phyloP scores from a whole-genome alignment of 2,797 vertebrate genomes.

The Brotula barbata region DNA sequence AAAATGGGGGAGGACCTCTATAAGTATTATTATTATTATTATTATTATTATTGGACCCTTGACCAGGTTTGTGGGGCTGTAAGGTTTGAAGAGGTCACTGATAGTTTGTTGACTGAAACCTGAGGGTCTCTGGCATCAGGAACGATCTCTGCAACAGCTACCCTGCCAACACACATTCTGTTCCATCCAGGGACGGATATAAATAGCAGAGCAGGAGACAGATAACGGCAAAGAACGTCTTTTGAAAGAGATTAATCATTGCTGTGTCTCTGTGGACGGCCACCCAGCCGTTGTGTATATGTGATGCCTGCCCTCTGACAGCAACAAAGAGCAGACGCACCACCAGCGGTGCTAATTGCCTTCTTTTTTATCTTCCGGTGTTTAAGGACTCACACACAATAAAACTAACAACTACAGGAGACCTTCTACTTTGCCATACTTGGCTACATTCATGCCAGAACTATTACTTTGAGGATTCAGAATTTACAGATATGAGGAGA shows the following conservation, averaged over 20 bases:
- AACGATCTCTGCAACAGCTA: not conserved
- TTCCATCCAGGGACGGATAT: constrained; percentile 25
- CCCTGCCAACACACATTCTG: constrained; percentile 7
- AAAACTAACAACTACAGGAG: too few relatives aligned
- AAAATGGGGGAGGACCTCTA: too few relatives aligned
- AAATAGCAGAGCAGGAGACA: constrained; percentile 40
- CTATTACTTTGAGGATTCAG: too few relatives aligned
- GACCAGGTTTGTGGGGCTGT: too few relatives aligned
- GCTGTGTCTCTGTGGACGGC: constrained; percentile 7
- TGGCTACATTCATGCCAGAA: too few relatives aligned
- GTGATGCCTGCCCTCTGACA: constrained; percentile 12
- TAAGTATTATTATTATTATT: too few relatives aligned
- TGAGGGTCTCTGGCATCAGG: constrained; percentile 22
- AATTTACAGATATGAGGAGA: too few relatives aligned
- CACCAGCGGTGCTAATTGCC: constrained; percentile 1
- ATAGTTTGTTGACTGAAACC: constrained; percentile 3
- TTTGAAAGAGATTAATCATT: constrained; percentile 26
- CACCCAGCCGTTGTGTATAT: too few relatives aligned
- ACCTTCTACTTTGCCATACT: too few relatives aligned
- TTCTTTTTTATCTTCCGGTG: not conserved
- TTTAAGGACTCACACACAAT: not conserved
- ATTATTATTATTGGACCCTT: too few relatives aligned
- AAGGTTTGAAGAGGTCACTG: not conserved
- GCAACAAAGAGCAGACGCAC: constrained; percentile 1
- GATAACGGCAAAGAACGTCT: constrained; percentile 15